Base-by-base conservation (phyloP, 2,113 vertebrate species). In the Theropithecus gelada region DNA sequence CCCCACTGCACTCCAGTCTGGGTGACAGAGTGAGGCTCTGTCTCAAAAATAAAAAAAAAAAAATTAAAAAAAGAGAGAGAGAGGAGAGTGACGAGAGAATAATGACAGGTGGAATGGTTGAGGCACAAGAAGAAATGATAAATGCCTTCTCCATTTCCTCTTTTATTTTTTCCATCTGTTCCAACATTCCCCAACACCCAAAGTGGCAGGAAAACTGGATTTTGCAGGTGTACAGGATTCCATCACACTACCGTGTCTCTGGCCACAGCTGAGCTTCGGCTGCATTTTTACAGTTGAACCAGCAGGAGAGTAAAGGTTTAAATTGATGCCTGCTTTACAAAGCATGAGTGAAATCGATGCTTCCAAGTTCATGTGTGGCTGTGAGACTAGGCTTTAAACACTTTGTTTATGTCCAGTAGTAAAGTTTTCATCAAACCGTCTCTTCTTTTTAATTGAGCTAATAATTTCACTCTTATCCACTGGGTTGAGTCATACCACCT, bases 371-470 rank as follows among this genome's bases (percentile, higher is more conserved):
- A 3, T 5, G 1, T 32, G 35, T 22, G 59, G 92, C 92, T 61
- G 23, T 22, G 52, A 90, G 61, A 86, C 40, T 9, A 43, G 76
- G 94, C 45, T 95, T 72, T 59, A 94, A 98, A 97, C 50, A 94
- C 64, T 95, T 96, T 66, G 96, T 98, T 98, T 98, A 98, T 96
- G 93, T 95, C 93, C 70, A 30, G 48, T 48, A 93, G 76, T n/a
- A 82, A 59, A 97, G 91, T 27, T 96, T 97, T 94, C 96, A 82
- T 97, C 84, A 85, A 96, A 82, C 93, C 59, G 30, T 96, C 97
- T 97, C 82, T 94, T 97, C 97, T 97, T 90, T 97, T 97, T 98
- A 98, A 98, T 91, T 97, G 97, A 97, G 93, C 97, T 98, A 97
- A 98, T 98, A 95, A 97, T 92, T 98, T 97, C 72, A 93, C 86